Evolutionary conservation across 2,113 vertebrate species (phyloP), one percentile per base, ranked within the genome.

Genomic region (Semicossyphus pulcher): DNA sequence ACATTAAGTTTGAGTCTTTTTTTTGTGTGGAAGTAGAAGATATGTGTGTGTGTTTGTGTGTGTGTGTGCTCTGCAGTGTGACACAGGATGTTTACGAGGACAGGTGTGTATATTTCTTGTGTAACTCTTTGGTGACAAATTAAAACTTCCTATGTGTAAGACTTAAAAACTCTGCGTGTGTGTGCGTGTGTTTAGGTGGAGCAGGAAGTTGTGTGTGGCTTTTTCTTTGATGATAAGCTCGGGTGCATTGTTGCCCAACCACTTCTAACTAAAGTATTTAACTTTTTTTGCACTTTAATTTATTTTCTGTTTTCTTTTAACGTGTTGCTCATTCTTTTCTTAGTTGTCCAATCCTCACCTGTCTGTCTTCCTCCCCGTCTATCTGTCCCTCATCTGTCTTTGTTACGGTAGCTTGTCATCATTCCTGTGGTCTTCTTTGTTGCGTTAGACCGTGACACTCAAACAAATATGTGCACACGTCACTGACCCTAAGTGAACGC

Each of bases 11-110:
- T 20, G 34, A 47, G 10, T 32, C 36, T 48, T 16, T 39, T 20
- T 23, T 25, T 36, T 26, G 14, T 51, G 12, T 20, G 39, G 28
- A 4, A 28, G 20, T 32, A 10, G 29, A 44, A n/a, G 32, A 51
- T 32, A 21, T 59, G 21, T 56, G 29, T 10, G 1, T 59, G 44
- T 34, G 7, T 49, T 42, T 23, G 39, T 15, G 28, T 56, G 66
- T 64, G 23, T 63, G 45, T 56, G 49, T 16, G 61, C 29, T 36
- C n/a, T n/a, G n/a, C n/a, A 42, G 14, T 18, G n/a, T 16, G 14
- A 47, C 42, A 67, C 77, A 77, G 77, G 78, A 85, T 83, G 84
- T 85, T 76, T 87, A 78, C 41, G 21, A 12, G 9, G 12, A 67
- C 14, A 23, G 41, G 53, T 69, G 54, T 80, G 54, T 89, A 18